Evolutionary conservation across 2,888 invertebrate species (phyloP).

Genomic region (Gymnocheta viridis): DNA sequence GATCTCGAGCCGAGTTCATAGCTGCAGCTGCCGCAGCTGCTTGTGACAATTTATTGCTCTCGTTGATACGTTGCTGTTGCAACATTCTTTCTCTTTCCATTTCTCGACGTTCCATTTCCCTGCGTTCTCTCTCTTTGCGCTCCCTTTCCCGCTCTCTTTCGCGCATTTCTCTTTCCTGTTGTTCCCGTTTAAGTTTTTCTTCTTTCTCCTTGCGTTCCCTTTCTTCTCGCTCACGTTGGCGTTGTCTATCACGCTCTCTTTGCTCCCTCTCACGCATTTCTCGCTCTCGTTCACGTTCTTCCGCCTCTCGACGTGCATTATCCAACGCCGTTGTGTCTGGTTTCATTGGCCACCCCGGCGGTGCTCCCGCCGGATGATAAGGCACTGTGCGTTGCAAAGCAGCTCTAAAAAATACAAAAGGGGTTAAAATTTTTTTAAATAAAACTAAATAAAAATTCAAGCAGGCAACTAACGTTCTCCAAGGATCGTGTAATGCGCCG

Average conservation of each 20-base stretch:
- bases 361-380: conserved; percentile 82
- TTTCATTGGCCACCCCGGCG: conserved; percentile 86
- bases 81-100: conserved; percentile 85
- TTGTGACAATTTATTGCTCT: conserved; percentile 82
- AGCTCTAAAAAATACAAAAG: conserved; percentile 71
- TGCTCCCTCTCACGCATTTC: conserved; percentile 82
- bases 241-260: conserved; percentile 81
- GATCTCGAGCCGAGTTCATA: conserved; percentile 83
- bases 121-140: conserved; percentile 84
- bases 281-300: conserved; percentile 82
- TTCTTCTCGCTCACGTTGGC: conserved; percentile 81
- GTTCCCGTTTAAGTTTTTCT: conserved; percentile 83
- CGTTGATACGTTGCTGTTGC: conserved; percentile 84
- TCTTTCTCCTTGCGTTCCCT: conserved; percentile 82
- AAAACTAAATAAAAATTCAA: background rate
- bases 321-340: conserved; percentile 86
- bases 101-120: conserved; percentile 84
- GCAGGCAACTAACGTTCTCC: conserved; percentile 84
- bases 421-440: background rate
- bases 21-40: conserved; percentile 80
- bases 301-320: conserved; percentile 85
- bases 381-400: conserved; percentile 84
- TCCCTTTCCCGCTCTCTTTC: conserved; percentile 85
- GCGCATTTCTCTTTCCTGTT: conserved; percentile 84
- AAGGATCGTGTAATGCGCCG: conserved; percentile 83